Evolutionary conservation across 2,113 vertebrate species (phyloP), one percentile per base, ranked within the genome.

Genomic region (Stomatorhinus ivindoensis): DNA sequence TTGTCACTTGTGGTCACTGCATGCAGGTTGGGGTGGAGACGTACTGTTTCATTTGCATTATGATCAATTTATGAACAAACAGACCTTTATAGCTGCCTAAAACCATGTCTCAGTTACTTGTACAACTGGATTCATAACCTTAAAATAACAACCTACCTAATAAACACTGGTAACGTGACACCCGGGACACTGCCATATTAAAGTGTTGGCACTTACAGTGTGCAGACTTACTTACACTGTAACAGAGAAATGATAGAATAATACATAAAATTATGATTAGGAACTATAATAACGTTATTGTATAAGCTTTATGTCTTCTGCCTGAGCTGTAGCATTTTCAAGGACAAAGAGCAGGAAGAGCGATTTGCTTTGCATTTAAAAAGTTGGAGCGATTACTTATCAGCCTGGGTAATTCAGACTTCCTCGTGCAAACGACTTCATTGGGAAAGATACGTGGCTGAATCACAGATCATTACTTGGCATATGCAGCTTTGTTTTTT

Each of bases 381-480:
- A 48, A 53, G 15, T 39, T n/a, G 24, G 7, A 83, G 8, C 17
- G 80, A 47, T 84, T 24, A 84, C 82, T 46, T 44, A 84, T 46
- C 44, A 46, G 42, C 39, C 24, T 83, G 42, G 42, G 19, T 5
- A 84, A 46, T 84, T 44, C 82, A 15, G 27, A 88, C 88, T 93
- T 93, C 92, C 92, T 90, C 65, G 58, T 90, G 47, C 42, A 6
- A 0, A 3, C 9, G 87, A 80, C 88, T 89, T 27, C 61, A 90
- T 24, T 89, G 17, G 47, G 46, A 88, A 35, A 27, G 90, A 93
- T 92, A 93, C 80, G 48, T 15, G 88, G 5, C 13, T 39, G 69
- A 42, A 35, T 76, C 31, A 76, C 1, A 76, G 11, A 76, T 76
- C 17, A n/a, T 35, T 39, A 19, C 35, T 35, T 35, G 35, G 35